Conservation (phyloP, 2,888 invertebrate species). For the Dryadula phaetusa region DNA sequence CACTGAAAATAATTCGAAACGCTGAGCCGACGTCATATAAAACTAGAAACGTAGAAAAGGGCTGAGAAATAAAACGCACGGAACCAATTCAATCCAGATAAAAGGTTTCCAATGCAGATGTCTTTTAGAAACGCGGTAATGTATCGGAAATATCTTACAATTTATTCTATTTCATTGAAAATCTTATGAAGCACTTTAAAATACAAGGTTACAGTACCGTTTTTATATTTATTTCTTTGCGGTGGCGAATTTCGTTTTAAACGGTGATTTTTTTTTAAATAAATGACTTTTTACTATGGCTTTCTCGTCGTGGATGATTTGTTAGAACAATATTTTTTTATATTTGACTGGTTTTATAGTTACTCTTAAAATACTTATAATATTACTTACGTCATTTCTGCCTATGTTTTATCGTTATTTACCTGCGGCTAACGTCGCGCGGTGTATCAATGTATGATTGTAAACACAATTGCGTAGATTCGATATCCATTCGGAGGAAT, state of each 20-base stretch:
- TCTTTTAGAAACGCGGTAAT: slow-evolving; percentile 49
- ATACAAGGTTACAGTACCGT: not conserved
- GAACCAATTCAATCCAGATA: slow-evolving; percentile 53
- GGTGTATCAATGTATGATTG: too few species aligned
- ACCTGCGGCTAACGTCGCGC: too few species aligned
- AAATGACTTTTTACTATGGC: not conserved
- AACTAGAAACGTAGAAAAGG: slow-evolving; percentile 45
- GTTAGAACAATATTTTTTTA: too few species aligned
- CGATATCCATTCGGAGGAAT: too few species aligned
- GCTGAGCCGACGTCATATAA: slow-evolving; percentile 31
- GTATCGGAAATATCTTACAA: slow-evolving; percentile 45
- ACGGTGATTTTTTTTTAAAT: not conserved
- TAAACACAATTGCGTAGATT: too few species aligned
- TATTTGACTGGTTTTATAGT: too few species aligned
- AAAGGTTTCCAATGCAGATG: slow-evolving; percentile 52
- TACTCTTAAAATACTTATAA: too few species aligned
- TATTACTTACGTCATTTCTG: too few species aligned
- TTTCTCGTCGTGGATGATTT: not conserved
- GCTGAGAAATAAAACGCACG: slow-evolving; percentile 50
- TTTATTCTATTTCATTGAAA: slow-evolving; percentile 34
- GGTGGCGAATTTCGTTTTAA: not conserved
- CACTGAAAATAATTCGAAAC: slow-evolving; percentile 17
- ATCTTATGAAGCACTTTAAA: slow-evolving; percentile 29
- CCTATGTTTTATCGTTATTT: too few species aligned
- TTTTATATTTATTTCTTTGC: slow-evolving; percentile 3